Conservation (phyloP, 1,140 invertebrate species). For the Euura lappo region DNA sequence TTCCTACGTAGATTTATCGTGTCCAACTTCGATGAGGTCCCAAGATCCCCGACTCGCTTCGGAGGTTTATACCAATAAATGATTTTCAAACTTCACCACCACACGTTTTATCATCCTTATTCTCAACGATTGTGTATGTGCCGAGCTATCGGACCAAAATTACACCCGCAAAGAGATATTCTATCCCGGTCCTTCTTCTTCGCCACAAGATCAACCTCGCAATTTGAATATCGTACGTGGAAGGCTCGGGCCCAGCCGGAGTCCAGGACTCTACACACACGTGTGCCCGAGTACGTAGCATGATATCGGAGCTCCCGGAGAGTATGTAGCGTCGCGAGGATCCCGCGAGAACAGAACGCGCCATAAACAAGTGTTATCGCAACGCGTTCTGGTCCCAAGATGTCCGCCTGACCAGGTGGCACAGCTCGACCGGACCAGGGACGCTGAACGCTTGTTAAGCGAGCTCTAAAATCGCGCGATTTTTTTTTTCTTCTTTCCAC, state of each 20-base stretch:
- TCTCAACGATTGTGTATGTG: too few relatives aligned
- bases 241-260: neutral
- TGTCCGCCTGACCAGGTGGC: neutral
- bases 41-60: slow-evolving; percentile 27
- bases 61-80: slow-evolving; percentile 32
- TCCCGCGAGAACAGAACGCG: slow-evolving; percentile 17
- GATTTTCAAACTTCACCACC: slow-evolving; percentile 17
- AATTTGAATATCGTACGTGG: slow-evolving; percentile 13
- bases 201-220: neutral
- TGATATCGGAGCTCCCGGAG: neutral
- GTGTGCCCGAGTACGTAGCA: neutral
- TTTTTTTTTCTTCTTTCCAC: neutral
- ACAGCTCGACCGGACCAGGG: neutral
- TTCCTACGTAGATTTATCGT: slow-evolving; percentile 57
- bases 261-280: neutral
- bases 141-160: too few relatives aligned
- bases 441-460: neutral
- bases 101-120: neutral
- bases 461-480: neutral
- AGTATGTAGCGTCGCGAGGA: neutral
- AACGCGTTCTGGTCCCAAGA: slow-evolving; percentile 29
- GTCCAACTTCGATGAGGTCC: slow-evolving; percentile 43
- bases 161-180: too few relatives aligned
- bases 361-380: slow-evolving; percentile 46
- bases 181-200: too few relatives aligned